phyloP scores from a whole-genome alignment of 2,797 vertebrate genomes.

The Vireo griseus region DNA sequence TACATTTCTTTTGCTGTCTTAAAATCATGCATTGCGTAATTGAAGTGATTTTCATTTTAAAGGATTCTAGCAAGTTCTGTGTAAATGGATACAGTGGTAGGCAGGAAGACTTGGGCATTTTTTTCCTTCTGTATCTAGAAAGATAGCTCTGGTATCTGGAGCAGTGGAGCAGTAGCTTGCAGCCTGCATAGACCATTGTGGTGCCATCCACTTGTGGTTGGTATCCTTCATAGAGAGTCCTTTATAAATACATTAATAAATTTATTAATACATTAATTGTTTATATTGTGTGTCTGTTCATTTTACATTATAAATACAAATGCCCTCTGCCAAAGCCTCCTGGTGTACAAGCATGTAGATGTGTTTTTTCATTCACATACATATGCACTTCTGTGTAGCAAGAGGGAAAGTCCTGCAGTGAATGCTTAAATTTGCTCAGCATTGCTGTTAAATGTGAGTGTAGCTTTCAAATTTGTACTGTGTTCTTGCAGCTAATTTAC shows the following conservation, averaged over 20 bases:
- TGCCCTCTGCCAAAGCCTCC: background rate
- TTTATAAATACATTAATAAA: background rate
- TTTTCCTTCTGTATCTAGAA: background rate
- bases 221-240: background rate
- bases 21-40: background rate
- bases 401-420: background rate
- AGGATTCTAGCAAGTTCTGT: background rate
- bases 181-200: background rate
- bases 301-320: background rate
- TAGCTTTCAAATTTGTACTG: background rate
- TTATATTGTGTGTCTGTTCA: background rate
- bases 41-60: background rate
- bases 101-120: background rate
- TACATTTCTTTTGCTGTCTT: background rate
- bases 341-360: accelerated
- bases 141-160: background rate
- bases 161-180: background rate
- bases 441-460: background rate
- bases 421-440: background rate
- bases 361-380: background rate
- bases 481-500: background rate
- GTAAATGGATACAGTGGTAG: background rate
- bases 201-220: background rate
- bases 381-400: background rate
- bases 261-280: no score